Percentiles rank a stretch among this genome's conserved stretches.
Evolutionary conservation across 2,797 vertebrate genomes (phyloP).

Genomic region (Erithacus rubecula): DNA sequence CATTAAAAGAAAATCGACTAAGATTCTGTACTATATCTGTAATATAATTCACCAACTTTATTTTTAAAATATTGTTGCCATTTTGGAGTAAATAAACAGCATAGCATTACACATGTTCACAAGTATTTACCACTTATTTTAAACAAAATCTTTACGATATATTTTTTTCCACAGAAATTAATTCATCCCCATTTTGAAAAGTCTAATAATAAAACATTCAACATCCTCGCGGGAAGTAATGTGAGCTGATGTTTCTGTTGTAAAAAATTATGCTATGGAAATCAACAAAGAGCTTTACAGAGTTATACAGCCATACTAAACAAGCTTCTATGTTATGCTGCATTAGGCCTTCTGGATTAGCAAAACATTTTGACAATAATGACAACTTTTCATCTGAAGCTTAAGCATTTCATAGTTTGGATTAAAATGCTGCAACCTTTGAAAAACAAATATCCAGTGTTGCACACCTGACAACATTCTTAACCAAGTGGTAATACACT

Average conservation of each 20-base stretch:
- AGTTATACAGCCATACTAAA: constrained; percentile 66
- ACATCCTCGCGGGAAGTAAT: constrained; percentile 44
- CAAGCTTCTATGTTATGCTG: constrained; percentile 61
- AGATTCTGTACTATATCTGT: constrained; percentile 61
- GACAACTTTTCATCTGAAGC: constrained; percentile 59
- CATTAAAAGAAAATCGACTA: constrained; percentile 66
- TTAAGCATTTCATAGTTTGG: constrained; percentile 64
- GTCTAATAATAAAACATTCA: constrained; percentile 70
- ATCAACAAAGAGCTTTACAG: constrained; percentile 58
- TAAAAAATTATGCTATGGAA: constrained; percentile 66
- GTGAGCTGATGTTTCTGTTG: constrained; percentile 31
- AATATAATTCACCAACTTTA: constrained; percentile 69
- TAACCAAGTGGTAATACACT: constrained; percentile 51
- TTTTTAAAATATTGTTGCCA: constrained; percentile 77
- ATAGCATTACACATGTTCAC: constrained; percentile 70
- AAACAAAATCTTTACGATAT: constrained; percentile 63
- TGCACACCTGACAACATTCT: constrained; percentile 54
- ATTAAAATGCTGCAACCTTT: constrained; percentile 62
- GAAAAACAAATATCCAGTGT: constrained; percentile 59
- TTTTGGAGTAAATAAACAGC: constrained; percentile 72
- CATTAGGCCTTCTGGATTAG: constrained; percentile 68
- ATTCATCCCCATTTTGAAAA: constrained; percentile 74
- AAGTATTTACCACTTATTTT: constrained; percentile 71
- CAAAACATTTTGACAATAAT: constrained; percentile 66
- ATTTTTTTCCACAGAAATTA: constrained; percentile 64